Percentiles rank a stretch among this genome's conserved stretches.
These are phyloP conservation scores for Melieria crassipennis DNA, from an alignment of 2,888 invertebrate genomes.

Conservation along the genomic window DNA sequence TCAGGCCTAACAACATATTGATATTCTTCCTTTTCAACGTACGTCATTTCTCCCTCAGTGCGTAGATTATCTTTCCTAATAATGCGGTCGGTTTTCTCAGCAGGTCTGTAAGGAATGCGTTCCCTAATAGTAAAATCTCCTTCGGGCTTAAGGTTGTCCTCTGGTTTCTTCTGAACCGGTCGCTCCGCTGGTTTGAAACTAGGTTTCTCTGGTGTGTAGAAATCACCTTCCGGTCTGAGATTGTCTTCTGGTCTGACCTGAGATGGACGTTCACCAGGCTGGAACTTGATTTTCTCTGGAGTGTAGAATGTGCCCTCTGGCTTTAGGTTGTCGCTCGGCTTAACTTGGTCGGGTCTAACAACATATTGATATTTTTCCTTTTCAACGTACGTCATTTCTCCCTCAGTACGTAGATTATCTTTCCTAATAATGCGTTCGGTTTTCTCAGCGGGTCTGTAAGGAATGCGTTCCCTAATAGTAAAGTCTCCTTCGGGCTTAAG, in stretches of 20 bases:
- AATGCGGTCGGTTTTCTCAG: constrained; percentile 65
- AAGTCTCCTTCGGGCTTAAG: constrained; percentile 72
- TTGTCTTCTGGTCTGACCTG: constrained; percentile 69
- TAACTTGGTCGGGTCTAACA: constrained; percentile 61
- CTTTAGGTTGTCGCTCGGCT: constrained; percentile 66
- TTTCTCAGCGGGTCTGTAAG: constrained; percentile 67
- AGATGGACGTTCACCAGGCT: constrained; percentile 61
- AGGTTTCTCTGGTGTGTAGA: constrained; percentile 66
- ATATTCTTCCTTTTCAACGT: constrained; percentile 66
- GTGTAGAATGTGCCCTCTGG: constrained; percentile 63
- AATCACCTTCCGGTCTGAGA: constrained; percentile 70
- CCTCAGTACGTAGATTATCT: constrained; percentile 72
- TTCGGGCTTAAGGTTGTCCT: constrained; percentile 62
- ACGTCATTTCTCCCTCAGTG: constrained; percentile 68
- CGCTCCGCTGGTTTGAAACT: constrained; percentile 66
- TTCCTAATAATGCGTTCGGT: constrained; percentile 65
- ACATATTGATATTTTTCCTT: constrained; percentile 57
- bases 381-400: constrained; percentile 68
- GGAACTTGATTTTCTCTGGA: constrained; percentile 63
- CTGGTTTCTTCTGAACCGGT: constrained; percentile 61
- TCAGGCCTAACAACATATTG: constrained; percentile 67
- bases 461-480: constrained; percentile 66
- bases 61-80: constrained; percentile 72
- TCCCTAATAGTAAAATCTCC: constrained; percentile 69
- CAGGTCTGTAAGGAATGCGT: constrained; percentile 65